These are phyloP conservation scores for Phenganax marumi DNA, from an alignment of 92 coral and sea anemone species.

Conservation along the genomic window DNA sequence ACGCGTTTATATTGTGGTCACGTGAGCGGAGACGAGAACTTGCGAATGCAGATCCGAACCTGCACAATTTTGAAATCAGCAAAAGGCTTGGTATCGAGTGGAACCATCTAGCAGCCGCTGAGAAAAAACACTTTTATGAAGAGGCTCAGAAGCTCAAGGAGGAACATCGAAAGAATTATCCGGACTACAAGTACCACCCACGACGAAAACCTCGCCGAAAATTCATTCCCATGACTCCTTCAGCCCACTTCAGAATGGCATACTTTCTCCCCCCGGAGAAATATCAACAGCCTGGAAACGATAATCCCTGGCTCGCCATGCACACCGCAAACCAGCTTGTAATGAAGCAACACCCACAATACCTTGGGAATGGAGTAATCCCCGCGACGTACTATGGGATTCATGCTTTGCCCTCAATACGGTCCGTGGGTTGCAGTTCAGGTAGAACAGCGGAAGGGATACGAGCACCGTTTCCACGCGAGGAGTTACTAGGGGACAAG, in stretches of 20 bases:
- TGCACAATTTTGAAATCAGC: conserved; percentile 99
- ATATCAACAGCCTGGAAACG: not conserved
- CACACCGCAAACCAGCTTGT: not conserved
- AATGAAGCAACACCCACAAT: conserved; percentile 25
- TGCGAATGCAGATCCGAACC: conserved; percentile 95
- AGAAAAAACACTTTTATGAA: conserved; percentile 83
- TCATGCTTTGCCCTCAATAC: not conserved
- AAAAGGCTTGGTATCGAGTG: conserved; percentile 91
- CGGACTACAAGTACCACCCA: conserved; percentile 97
- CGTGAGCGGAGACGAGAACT: conserved; percentile 90
- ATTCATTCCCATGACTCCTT: conserved; percentile 25
- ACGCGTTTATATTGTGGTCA: conserved; percentile 97
- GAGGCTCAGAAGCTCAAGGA: conserved; percentile 92
- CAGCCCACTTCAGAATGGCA: conserved; percentile 34
- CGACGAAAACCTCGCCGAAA: conserved; percentile 52
- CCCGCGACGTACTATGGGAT: conserved; percentile 42
- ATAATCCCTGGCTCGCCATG: not conserved
- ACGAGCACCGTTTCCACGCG: conserved; percentile 58
- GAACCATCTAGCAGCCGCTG: conserved; percentile 87
- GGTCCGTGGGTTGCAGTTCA: not conserved
- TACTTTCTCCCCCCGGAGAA: conserved; percentile 29
- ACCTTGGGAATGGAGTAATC: conserved; percentile 28
- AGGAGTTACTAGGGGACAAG: conserved; percentile 71
- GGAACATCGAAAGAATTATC: conserved; percentile 87
- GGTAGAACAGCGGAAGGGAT: not conserved